Evolutionary conservation across 2,888 invertebrate genomes (phyloP).

Genomic region (Athripsodes cinereus): DNA sequence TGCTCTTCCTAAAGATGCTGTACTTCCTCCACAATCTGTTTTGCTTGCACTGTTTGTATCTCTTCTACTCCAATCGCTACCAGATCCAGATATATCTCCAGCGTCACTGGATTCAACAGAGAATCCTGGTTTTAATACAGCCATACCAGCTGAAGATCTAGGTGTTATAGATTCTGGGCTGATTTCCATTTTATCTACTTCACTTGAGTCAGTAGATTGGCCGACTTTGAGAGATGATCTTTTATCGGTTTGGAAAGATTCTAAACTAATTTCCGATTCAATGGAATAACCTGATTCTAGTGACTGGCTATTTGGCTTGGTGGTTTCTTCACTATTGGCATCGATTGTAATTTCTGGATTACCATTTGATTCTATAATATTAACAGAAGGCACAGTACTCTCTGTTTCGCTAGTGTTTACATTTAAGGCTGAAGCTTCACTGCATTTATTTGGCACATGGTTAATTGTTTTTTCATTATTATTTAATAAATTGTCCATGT

Average conservation of each 20-base stretch:
- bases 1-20: slow-evolving; percentile 54
- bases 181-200: slow-evolving; percentile 54
- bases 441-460: slow-evolving; percentile 26
- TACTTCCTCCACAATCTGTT: slow-evolving; percentile 47
- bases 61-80: slow-evolving; percentile 54
- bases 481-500: slow-evolving; percentile 24
- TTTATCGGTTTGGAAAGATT: slow-evolving; percentile 53
- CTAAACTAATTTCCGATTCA: slow-evolving; percentile 53
- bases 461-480: slow-evolving; percentile 23
- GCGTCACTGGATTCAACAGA: slow-evolving; percentile 59
- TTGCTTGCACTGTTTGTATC: slow-evolving; percentile 44
- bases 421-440: slow-evolving; percentile 9
- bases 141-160: slow-evolving; percentile 43
- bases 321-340: slow-evolving; percentile 37
- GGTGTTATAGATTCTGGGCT: slow-evolving; percentile 49
- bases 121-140: slow-evolving; percentile 50
- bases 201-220: slow-evolving; percentile 63
- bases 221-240: slow-evolving; percentile 56
- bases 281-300: slow-evolving; percentile 49
- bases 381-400: slow-evolving; percentile 29
- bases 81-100: slow-evolving; percentile 49
- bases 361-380: slow-evolving; percentile 46
- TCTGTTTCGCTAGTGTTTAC: slow-evolving; percentile 26
- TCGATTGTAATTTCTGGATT: slow-evolving; percentile 50
- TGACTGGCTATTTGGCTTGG: slow-evolving; percentile 37